Base-by-base conservation (phyloP, 1,140 invertebrate genomes). In the Octopus sinensis region DNA sequence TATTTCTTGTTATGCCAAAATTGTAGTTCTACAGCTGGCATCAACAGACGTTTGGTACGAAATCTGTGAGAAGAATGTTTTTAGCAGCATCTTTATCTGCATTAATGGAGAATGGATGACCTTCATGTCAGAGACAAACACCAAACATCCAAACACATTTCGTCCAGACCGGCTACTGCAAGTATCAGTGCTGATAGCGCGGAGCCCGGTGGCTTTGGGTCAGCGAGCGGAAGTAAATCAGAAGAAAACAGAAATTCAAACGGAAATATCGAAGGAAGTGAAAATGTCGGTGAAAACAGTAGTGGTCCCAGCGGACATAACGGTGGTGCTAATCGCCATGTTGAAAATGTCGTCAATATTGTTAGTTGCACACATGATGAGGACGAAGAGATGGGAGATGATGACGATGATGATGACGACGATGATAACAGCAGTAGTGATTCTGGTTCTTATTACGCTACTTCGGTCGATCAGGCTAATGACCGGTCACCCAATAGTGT, bases 61-160 rank as follows among this genome's bases (percentile, higher is more conserved):
- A 43, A 43, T 43, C 68, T 73, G 68, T 13, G 17, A n/a, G 68
- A 17, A 73, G 68, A 73, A 73, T 73, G 68, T n/a, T 9, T 73
- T 73, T 73, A 73, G 68, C 6, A 23, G 17, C 68, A n/a, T 4
- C 68, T n/a, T 23, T 73, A 23, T 23, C 68, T 13, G 7, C 30
- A 23, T 73, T 23, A 10, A 12, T 73, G 68, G 68, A 73, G 68
- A 73, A 73, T 73, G 68, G 68, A 73, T 73, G 68, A 73, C 13
- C 68, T 23, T 17, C 17, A 73, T 73, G 68, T 73, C 68, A 73
- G 68, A 73, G 17, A 73, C 68, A 12, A 6, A 17, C 4, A n/a
- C 68, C 68, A 73, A n/a, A 23, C 68, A 6, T 73, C 68, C 7
- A 13, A 13, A 23, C 68, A 13, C 6, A 13, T 73, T 73, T 73